phyloP scores from a whole-genome alignment of 2,113 vertebrate genomes.

The Engystomops pustulosus region DNA sequence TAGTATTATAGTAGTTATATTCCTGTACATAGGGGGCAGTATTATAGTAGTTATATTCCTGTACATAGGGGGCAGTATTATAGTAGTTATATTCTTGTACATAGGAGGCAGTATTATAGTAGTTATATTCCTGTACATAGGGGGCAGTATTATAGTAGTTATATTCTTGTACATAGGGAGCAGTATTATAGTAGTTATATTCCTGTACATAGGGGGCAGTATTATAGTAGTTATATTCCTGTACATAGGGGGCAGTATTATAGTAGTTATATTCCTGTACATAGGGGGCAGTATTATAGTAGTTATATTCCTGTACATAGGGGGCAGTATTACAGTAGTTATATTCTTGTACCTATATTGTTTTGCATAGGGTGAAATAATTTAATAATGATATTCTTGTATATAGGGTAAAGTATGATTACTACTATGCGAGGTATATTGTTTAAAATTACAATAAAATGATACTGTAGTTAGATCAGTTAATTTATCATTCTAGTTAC shows the following conservation, averaged over 20 bases:
- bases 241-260: background rate
- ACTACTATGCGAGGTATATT: slow-evolving; percentile 1
- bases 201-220: background rate
- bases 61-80: too few relatives aligned
- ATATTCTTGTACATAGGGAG: slow-evolving; percentile 13
- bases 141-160: slow-evolving; percentile 1
- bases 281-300: slow-evolving; percentile 9
- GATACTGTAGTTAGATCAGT: slow-evolving; percentile 2
- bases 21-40: too few relatives aligned
- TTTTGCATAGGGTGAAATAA: background rate
- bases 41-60: too few relatives aligned
- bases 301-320: slow-evolving; percentile 13
- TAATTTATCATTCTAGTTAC: background rate
- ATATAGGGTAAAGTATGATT: background rate
- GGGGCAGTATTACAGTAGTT: slow-evolving; percentile 12
- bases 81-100: too few relatives aligned
- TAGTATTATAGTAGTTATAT: too few relatives aligned
- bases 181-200: slow-evolving; percentile 18
- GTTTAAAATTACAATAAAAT: background rate
- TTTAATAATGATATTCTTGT: slow-evolving; percentile 1
- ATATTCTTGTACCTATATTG: slow-evolving; percentile 7
- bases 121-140: slow-evolving; percentile 6
- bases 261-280: slow-evolving; percentile 4
- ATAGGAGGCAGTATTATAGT: slow-evolving; percentile 13
- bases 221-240: slow-evolving; percentile 16